Evolutionary conservation across 2,888 invertebrate genomes (phyloP), one percentile per base, ranked within the genome.

Genomic region (Platycheirus albimanus): DNA sequence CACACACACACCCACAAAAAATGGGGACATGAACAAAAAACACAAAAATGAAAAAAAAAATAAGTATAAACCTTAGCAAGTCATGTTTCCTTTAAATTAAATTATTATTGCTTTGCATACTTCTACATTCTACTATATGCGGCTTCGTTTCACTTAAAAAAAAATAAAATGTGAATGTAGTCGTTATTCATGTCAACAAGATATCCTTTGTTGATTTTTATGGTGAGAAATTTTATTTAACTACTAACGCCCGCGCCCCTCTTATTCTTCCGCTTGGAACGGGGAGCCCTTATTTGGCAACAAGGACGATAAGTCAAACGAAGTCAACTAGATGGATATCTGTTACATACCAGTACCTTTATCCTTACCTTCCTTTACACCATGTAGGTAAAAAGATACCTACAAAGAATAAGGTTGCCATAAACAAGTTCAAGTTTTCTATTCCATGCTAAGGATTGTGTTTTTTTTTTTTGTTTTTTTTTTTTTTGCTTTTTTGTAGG

Each of bases 131-230:
- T 58, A 19, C 15, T 11, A 2, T 13, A 20, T 51, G n/a, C 19
- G 61, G 45, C 61, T 74, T 17, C 24, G 19, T 24, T 51, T 47
- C 41, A 24, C 41, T 66, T 66, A n/a, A n/a, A n/a, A n/a, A n/a
- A n/a, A n/a, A n/a, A n/a, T n/a, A 66, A 76, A 81, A 41, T 66
- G 81, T 71, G 61, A 71, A 77, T 77, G 61, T 54, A 63, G 54
- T 38, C 71, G 77, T 81, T 81, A 77, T 77, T 71, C 70, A 67
- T 77, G 77, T 71, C 77, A 81, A 81, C 80, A 76, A 58, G 56
- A 54, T 38, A 67, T 58, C 64, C 64, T 79, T 63, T 61, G 49
- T 49, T 38, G 17, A 52, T 80, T 66, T 58, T 49, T 10, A 20
- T 58, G 24, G 51, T n/a, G 61, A 30, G 58, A 43, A 56, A n/a